Evolutionary conservation across 1,140 invertebrate species (phyloP), one percentile per base, ranked within the genome.

Genomic region (Dinothrombium tinctorium): DNA sequence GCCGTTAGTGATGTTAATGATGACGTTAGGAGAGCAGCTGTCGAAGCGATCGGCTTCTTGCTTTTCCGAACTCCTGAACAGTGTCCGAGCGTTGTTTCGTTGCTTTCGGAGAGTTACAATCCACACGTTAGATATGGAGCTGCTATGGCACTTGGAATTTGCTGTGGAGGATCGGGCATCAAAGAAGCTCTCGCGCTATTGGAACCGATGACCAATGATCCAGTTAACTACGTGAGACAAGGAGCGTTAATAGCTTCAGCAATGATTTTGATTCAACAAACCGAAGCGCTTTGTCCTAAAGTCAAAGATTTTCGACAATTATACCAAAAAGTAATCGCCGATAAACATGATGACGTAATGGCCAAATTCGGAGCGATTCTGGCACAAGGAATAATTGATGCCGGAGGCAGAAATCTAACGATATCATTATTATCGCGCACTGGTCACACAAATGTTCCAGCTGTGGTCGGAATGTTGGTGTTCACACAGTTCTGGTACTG

Each of bases 401-500:
- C 73, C 24, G 75, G 92, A 49, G 94, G 94, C 24, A 69, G 92
- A 21, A 99, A 99, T 59, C 84, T 92, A 7, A 95, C 90, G 0
- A 73, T 98, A 3, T 82, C 81, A 0, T 62, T 99, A 7, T 83
- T 92, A 53, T 94, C 90, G 4, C 70, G 90, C 26, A 96, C 87
- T 29, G 92, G 92, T 1, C 90, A 98, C 57, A 92, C 83, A 35
- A 92, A 95, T 59, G 82, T 96, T 73, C 66, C 86, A 36, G 83
- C 86, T 2, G 86, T 98, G 3, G 90, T 98, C 1, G 94, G 94
- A n/a, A 79, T 90, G 58, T 58, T 98, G 31, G 78, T 96, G 0
- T 99, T 99, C 59, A 89, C 86, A 0, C 92, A 99, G 56, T 95
- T 95, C 58, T 99, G 94, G 94, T 99, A 95, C 57, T 99, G 94